phyloP scores from a whole-genome alignment of 2,113 vertebrate species.

The Telmatochromis bifrenatus region DNA sequence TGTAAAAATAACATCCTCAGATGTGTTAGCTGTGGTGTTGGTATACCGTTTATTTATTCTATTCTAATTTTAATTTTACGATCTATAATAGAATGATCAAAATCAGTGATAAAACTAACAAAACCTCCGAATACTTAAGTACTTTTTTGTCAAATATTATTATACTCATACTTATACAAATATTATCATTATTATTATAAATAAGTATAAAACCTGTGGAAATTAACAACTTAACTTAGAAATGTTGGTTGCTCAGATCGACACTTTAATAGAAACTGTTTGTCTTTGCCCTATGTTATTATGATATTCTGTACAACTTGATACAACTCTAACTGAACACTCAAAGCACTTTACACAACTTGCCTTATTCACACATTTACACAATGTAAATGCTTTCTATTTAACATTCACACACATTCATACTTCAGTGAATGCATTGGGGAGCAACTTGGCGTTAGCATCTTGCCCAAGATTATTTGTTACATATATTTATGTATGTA shows the following conservation, averaged over 20 bases:
- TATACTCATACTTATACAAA: not conserved
- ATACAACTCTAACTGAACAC: not conserved
- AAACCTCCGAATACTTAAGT: not conserved
- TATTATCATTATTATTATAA: accelerated
- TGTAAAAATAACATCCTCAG: not conserved
- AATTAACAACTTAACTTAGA: not conserved
- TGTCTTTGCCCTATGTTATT: not conserved
- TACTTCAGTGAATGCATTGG: not conserved
- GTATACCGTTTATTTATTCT: not conserved
- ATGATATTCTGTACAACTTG: not conserved
- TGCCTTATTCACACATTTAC: not conserved
- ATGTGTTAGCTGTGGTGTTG: not conserved
- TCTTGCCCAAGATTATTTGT: accelerated
- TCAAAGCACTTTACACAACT: not conserved
- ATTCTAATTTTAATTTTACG: not conserved
- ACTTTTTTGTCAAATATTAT: not conserved
- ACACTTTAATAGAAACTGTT: not conserved
- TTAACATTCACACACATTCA: not conserved
- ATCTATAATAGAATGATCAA: not conserved
- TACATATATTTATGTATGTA: not conserved
- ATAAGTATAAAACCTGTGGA: accelerated
- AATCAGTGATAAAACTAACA: not conserved
- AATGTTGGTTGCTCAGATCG: not conserved
- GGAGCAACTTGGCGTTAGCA: accelerated
- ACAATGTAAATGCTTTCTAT: not conserved